Conservation (phyloP, 2,797 vertebrate species). For the Apogon talboti region DNA sequence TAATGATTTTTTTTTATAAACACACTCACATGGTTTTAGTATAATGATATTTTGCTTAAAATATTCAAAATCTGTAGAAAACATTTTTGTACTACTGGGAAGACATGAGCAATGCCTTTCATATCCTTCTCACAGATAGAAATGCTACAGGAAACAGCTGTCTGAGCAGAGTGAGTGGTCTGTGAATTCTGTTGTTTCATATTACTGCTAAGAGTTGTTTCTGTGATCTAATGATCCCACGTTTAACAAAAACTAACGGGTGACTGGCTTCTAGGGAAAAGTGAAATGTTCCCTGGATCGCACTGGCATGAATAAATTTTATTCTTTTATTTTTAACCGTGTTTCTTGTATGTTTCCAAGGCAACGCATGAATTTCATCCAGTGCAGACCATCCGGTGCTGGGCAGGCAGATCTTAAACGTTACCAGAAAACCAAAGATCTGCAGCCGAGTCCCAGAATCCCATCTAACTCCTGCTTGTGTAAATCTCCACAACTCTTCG, state of each 20-base stretch:
- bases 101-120: constrained; percentile 36
- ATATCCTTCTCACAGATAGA: constrained; percentile 44
- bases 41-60: constrained; percentile 14
- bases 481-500: constrained; percentile 75
- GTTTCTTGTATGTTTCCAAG: constrained; percentile 82
- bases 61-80: constrained; percentile 39
- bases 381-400: constrained; percentile 56
- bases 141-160: constrained; percentile 55
- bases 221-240: constrained; percentile 51
- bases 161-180: constrained; percentile 51
- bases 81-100: constrained; percentile 39
- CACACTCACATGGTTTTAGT: not conserved
- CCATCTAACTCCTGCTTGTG: constrained; percentile 68
- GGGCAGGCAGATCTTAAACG: constrained; percentile 67
- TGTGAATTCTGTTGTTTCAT: constrained; percentile 72
- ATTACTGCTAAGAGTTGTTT: constrained; percentile 53
- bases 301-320: constrained; percentile 53
- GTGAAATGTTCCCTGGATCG: constrained; percentile 61
- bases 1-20: constrained; percentile 11
- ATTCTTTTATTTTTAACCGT: constrained; percentile 74
- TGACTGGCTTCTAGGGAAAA: constrained; percentile 55
- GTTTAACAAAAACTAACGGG: constrained; percentile 70
- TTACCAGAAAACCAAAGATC: constrained; percentile 64
- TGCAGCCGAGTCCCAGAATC: constrained; percentile 66
- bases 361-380: constrained; percentile 72